A percentile compares a stretch with the other conserved stretches of the same genome.
Conservation (phyloP, 2,888 invertebrate species). For the Melanargia galathea region DNA sequence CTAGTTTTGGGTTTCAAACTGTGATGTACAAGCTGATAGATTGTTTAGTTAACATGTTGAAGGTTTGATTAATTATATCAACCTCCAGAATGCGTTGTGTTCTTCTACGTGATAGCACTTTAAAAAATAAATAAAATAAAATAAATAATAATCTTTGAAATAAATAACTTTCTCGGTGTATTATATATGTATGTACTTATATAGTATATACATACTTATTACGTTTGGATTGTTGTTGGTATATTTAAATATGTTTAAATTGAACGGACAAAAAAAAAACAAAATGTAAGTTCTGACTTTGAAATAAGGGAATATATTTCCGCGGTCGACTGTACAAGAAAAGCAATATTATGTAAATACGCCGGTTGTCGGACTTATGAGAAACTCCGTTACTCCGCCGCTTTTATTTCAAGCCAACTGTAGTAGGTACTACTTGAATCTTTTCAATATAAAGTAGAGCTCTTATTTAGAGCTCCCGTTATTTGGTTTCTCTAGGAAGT, state of each 20-base stretch:
- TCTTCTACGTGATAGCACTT: not conserved
- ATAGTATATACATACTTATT: no score
- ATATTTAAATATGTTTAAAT: no score
- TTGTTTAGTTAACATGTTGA: conserved; percentile 12
- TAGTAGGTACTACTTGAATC: conserved; percentile 7
- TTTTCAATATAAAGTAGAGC: conserved; percentile 6
- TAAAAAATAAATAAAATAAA: no score
- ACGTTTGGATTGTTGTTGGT: no score
- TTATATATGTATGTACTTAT: no score
- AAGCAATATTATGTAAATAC: conserved; percentile 30
- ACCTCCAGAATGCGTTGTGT: not conserved
- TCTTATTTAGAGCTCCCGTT: conserved; percentile 12
- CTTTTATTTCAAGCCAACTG: conserved; percentile 18
- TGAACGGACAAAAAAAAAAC: not conserved
- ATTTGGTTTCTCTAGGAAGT: conserved; percentile 30
- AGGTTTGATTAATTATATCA: conserved; percentile 10
- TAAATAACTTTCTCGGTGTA: no score
- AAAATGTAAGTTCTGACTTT: not conserved
- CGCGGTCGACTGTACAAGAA: not conserved
- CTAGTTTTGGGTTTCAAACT: conserved; percentile 26
- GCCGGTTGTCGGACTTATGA: conserved; percentile 25
- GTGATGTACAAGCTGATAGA: conserved; percentile 14
- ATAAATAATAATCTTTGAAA: no score
- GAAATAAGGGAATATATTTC: not conserved
- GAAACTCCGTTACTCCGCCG: conserved; percentile 18